A percentile compares a stretch with the other conserved stretches of the same genome.
These are phyloP conservation scores for Rhinoptilus africanus DNA, from an alignment of 2,113 vertebrate genomes.

Conservation along the genomic window DNA sequence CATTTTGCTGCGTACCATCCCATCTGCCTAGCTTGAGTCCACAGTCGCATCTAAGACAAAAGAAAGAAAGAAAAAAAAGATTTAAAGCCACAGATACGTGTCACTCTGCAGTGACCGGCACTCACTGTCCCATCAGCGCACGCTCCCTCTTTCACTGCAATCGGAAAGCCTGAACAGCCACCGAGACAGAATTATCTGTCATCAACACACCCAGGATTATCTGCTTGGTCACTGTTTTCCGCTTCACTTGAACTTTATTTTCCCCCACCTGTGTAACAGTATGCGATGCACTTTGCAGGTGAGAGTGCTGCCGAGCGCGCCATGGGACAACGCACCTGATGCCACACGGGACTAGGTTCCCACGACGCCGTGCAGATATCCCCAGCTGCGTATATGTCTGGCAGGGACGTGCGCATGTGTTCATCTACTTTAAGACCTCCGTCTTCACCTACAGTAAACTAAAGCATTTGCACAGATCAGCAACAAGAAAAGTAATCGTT, in stretches of 20 bases:
- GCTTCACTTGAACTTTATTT: neutral
- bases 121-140: neutral
- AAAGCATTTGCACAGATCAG: neutral
- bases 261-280: neutral
- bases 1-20: conserved; percentile 92
- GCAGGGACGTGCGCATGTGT: conserved; percentile 86
- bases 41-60: conserved; percentile 88
- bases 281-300: neutral
- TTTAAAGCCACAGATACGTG: fast-evolving
- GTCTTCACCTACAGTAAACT: conserved; percentile 87
- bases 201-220: neutral
- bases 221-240: neutral
- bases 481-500: neutral
- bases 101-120: neutral
- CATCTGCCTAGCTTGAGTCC: conserved; percentile 98
- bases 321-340: too few species aligned
- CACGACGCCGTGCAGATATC: conserved; percentile 89
- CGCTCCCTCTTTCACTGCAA: fast-evolving
- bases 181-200: neutral
- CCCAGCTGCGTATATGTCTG: conserved; percentile 88
- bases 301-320: neutral
- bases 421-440: conserved; percentile 85
- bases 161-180: neutral
- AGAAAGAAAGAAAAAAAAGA: too few species aligned
- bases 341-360: conserved; percentile 87